phyloP scores from a whole-genome alignment of 2,888 invertebrate genomes.

The Apotomis betuletana region DNA sequence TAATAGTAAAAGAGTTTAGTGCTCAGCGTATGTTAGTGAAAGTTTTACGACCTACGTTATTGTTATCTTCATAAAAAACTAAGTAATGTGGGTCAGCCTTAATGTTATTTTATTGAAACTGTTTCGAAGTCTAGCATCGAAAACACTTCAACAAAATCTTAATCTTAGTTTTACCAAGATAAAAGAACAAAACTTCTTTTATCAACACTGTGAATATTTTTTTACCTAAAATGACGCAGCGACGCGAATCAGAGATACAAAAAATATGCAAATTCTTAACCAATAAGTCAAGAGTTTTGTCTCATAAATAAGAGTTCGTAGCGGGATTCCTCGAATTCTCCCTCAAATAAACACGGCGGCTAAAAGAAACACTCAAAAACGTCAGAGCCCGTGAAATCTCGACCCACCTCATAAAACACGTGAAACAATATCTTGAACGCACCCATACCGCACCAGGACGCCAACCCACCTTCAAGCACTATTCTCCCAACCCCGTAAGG shows the following conservation, averaged over 20 bases:
- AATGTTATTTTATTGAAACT: not conserved
- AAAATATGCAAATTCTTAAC: slow-evolving; percentile 36
- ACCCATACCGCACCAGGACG: slow-evolving; percentile 44
- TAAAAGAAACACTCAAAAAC: slow-evolving; percentile 71
- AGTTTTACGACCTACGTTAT: slow-evolving; percentile 20
- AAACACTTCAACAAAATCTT: not conserved
- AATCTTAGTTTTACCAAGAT: not conserved
- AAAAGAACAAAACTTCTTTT: not conserved
- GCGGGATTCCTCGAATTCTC: slow-evolving; percentile 63
- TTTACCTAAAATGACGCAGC: slow-evolving; percentile 1
- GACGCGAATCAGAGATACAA: slow-evolving; percentile 17
- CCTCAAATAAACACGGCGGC: slow-evolving; percentile 64
- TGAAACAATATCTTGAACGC: slow-evolving; percentile 78
- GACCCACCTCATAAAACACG: slow-evolving; percentile 82
- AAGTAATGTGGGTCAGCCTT: not conserved
- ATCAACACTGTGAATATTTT: not conserved
- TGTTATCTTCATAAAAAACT: slow-evolving; percentile 6
- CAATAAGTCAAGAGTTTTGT: slow-evolving; percentile 55
- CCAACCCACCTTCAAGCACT: slow-evolving; percentile 9
- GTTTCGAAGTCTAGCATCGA: not conserved
- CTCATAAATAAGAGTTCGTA: slow-evolving; percentile 60
- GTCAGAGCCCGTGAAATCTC: slow-evolving; percentile 75
- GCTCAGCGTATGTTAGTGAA: slow-evolving; percentile 35
- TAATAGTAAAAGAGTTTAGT: slow-evolving; percentile 40
- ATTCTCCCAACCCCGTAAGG: slow-evolving; percentile 46